These are phyloP conservation scores for Pomacea canaliculata DNA, from an alignment of 2,888 invertebrate species.

Conservation along the genomic window DNA sequence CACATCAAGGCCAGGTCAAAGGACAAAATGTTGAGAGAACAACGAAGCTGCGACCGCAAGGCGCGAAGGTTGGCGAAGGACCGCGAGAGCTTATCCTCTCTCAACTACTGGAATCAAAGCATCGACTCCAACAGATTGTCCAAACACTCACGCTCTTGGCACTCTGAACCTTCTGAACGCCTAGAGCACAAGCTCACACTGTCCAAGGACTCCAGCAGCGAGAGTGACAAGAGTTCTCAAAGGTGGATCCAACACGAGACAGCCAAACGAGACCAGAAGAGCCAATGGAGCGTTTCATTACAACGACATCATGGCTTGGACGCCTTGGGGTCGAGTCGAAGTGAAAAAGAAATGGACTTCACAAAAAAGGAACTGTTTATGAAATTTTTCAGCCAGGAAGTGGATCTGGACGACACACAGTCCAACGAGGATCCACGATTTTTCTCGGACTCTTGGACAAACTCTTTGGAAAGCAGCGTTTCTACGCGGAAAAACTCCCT, in stretches of 20 bases:
- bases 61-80: not conserved
- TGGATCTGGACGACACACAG: conserved; percentile 28
- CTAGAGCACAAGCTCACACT: not conserved
- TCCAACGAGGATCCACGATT: conserved; percentile 10
- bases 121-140: not conserved
- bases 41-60: not conserved
- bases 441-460: not conserved
- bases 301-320: conserved; percentile 5
- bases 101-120: not conserved
- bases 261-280: not conserved
- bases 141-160: not conserved
- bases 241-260: not conserved
- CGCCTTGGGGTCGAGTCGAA: conserved; percentile 18
- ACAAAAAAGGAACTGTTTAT: conserved; percentile 29
- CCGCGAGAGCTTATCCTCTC: not conserved
- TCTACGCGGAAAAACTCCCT: not conserved
- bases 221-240: conserved; percentile 21
- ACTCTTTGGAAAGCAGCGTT: not conserved
- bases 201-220: conserved; percentile 16
- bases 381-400: conserved; percentile 35
- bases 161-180: not conserved
- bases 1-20: not conserved
- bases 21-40: not conserved
- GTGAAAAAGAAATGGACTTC: conserved; percentile 16
- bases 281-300: not conserved